phyloP scores from a whole-genome alignment of 2,888 invertebrate species.

The Troides oblongomaculatus region DNA sequence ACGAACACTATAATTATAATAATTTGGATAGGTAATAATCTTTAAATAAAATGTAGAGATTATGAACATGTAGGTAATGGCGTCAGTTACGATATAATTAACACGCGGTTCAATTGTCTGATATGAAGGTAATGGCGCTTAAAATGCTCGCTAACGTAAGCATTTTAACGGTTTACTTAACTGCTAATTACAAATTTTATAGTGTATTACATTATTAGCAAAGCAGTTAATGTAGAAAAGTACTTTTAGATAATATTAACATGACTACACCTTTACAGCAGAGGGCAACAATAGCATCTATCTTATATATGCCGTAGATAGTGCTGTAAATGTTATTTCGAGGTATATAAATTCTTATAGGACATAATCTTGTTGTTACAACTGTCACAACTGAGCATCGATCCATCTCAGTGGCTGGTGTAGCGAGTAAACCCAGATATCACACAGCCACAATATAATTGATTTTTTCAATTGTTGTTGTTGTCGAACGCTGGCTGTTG shows the following conservation, averaged over 20 bases:
- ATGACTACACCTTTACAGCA: neutral
- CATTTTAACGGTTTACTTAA: conserved; percentile 6
- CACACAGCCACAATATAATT: no score
- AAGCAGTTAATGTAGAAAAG: neutral
- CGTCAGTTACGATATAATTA: neutral
- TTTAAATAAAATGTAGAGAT: neutral
- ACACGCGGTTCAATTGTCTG: conserved; percentile 1
- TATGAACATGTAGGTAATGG: neutral
- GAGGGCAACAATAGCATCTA: neutral
- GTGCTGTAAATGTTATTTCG: neutral
- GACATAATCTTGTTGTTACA: no score
- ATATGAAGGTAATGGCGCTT: neutral
- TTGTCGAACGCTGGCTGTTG: no score
- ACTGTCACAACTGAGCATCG: no score
- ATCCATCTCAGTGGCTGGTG: no score
- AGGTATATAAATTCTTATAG: no score
- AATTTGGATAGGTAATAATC: no score
- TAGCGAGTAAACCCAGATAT: no score
- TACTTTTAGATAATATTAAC: neutral
- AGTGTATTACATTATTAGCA: neutral
- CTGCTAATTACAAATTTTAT: conserved; percentile 15
- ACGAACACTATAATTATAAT: no score
- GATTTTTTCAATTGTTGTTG: no score
- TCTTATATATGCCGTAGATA: neutral
- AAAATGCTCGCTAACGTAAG: neutral